These are phyloP conservation scores for Setophaga kirtlandii DNA, from an alignment of 2,113 vertebrate species.

Conservation along the genomic window DNA sequence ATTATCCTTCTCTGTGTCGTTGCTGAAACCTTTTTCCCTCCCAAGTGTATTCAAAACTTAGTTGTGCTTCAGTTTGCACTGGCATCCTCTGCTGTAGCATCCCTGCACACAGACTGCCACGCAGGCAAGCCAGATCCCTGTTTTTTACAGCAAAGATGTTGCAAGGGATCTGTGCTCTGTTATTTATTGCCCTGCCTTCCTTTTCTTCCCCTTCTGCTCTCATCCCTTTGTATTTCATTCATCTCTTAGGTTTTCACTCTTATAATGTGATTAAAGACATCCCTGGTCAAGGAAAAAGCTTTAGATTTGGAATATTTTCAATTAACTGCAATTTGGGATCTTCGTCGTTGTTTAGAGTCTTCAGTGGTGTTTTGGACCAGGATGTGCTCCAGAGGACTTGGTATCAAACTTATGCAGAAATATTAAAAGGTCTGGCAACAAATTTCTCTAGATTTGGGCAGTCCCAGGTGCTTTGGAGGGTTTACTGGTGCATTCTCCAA, in stretches of 20 bases:
- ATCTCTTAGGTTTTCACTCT: not conserved
- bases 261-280: not conserved
- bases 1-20: not conserved
- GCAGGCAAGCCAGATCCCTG: not conserved
- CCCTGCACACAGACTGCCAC: not conserved
- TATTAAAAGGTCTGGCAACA: not conserved
- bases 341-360: fast-evolving
- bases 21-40: not conserved
- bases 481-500: not conserved
- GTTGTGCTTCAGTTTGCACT: not conserved
- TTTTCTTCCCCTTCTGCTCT: not conserved
- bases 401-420: not conserved
- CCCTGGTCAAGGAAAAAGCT: not conserved
- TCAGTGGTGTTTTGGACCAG: not conserved
- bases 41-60: not conserved
- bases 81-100: not conserved
- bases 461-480: not conserved
- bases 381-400: not conserved
- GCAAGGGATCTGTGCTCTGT: not conserved
- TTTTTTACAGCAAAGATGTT: not conserved
- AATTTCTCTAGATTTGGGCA: not conserved
- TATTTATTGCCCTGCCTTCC: not conserved
- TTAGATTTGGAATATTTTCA: not conserved
- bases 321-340: not conserved
- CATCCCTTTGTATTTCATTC: not conserved